Conservation (phyloP, 2,797 vertebrate genomes). For the Coranthus polyacanthus region DNA sequence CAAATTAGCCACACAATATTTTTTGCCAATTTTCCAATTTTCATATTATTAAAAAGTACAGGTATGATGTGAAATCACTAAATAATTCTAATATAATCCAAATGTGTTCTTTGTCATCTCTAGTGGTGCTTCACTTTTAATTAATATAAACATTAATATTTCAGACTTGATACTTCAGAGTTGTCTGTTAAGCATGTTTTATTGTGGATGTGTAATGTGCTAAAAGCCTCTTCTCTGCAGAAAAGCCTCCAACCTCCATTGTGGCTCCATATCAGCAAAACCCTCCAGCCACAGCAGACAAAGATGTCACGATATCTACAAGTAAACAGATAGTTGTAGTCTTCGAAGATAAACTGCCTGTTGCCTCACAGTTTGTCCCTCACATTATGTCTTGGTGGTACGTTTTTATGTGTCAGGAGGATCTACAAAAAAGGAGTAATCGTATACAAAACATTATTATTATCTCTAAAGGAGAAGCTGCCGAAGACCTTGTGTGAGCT, state of each 20-base stretch:
- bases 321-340: background rate
- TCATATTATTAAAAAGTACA: background rate
- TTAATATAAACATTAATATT: slow-evolving; percentile 8
- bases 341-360: too few species aligned
- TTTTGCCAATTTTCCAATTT: background rate
- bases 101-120: background rate
- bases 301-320: background rate
- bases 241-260: slow-evolving; percentile 8
- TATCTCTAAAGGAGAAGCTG: background rate
- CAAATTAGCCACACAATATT: slow-evolving; percentile 21
- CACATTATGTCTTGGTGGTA: too few species aligned
- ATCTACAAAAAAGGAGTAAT: too few species aligned
- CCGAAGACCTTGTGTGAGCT: background rate
- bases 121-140: slow-evolving; percentile 17
- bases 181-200: slow-evolving; percentile 1
- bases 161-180: slow-evolving; percentile 8
- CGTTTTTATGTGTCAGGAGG: background rate
- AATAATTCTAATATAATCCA: slow-evolving; percentile 9
- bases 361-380: too few species aligned
- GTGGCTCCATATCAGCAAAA: background rate
- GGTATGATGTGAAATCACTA: slow-evolving; percentile 14
- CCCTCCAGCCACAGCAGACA: background rate
- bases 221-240: slow-evolving; percentile 32
- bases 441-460: background rate
- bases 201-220: slow-evolving; percentile 8